A percentile compares a stretch with the other conserved stretches of the same genome.
Evolutionary conservation across 2,888 invertebrate genomes (phyloP).

Genomic region (Cylloceria caligata): DNA sequence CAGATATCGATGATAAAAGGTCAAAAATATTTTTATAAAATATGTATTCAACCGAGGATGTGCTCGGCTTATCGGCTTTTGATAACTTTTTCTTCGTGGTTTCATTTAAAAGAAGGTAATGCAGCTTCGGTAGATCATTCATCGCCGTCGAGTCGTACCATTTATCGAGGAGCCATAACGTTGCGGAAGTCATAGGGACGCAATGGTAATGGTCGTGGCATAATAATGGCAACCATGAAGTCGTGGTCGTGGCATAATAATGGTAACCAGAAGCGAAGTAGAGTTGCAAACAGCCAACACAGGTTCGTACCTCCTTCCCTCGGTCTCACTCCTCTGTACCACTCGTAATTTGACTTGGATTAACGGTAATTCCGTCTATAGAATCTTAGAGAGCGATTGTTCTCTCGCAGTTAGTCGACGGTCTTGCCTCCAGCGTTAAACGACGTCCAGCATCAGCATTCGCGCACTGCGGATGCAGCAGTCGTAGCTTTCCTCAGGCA

Average conservation of each 20-base stretch:
- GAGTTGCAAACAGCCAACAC: slow-evolving; percentile 32
- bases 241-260: slow-evolving; percentile 48
- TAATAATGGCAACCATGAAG: slow-evolving; percentile 55
- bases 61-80: neutral
- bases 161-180: slow-evolving; percentile 17
- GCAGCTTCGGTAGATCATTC: neutral
- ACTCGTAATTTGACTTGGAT: slow-evolving; percentile 69
- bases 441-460: slow-evolving; percentile 77
- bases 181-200: slow-evolving; percentile 24
- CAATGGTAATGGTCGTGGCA: slow-evolving; percentile 22
- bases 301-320: slow-evolving; percentile 22
- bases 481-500: slow-evolving; percentile 49
- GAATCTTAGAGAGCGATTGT: slow-evolving; percentile 77
- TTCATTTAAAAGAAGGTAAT: neutral
- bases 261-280: slow-evolving; percentile 42
- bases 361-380: slow-evolving; percentile 75
- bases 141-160: neutral
- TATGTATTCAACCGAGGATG: neutral
- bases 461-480: slow-evolving; percentile 60
- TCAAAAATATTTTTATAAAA: too few relatives aligned
- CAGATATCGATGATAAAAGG: too few relatives aligned
- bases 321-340: slow-evolving; percentile 8
- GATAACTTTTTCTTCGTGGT: neutral
- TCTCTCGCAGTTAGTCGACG: slow-evolving; percentile 63
- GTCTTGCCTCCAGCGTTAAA: slow-evolving; percentile 62